A percentile compares a stretch with the other conserved stretches of the same genome.
Conservation (phyloP, 2,888 invertebrate species). For the Drosophila borealis region DNA sequence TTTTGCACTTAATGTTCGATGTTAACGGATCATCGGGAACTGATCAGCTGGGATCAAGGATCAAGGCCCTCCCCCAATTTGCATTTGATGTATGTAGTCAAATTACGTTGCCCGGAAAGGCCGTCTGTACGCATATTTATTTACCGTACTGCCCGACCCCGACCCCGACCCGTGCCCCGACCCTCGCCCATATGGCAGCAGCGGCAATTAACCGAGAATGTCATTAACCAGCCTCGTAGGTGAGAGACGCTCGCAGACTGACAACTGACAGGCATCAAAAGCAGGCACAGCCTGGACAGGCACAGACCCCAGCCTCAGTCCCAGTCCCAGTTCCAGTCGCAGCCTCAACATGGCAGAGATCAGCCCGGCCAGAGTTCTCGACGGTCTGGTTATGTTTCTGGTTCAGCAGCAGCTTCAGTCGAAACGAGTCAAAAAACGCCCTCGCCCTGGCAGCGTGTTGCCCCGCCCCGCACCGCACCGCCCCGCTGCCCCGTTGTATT, state of each 20-base stretch:
- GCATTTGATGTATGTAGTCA: conserved; percentile 67
- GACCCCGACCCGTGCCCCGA: conserved; percentile 16
- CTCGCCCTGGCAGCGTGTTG: conserved; percentile 34
- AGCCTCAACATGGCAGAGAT: conserved; percentile 21
- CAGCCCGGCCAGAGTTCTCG: conserved; percentile 22
- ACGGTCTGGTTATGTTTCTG: background rate
- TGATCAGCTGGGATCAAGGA: conserved; percentile 46
- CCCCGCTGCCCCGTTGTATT: conserved; percentile 48
- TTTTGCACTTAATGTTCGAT: conserved; percentile 24
- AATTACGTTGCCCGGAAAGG: conserved; percentile 77
- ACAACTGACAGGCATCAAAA: conserved; percentile 78
- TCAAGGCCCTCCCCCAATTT: conserved; percentile 13
- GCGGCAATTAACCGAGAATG: conserved; percentile 79
- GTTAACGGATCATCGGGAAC: conserved; percentile 60
- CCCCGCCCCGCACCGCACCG: conserved; percentile 6
- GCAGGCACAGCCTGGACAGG: conserved; percentile 44
- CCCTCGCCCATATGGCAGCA: conserved; percentile 69
- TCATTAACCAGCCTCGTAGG: conserved; percentile 78
- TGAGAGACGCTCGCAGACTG: conserved; percentile 70
- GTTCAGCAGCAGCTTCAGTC: conserved; percentile 52
- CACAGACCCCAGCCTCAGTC: conserved; percentile 15
- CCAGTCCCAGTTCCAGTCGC: conserved; percentile 5
- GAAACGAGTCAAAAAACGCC: conserved; percentile 45
- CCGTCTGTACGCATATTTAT: conserved; percentile 66
- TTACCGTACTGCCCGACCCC: conserved; percentile 56